Evolutionary conservation across 23 tunicate genomes (phyloP).

Genomic region (Oikopleura albicans): DNA sequence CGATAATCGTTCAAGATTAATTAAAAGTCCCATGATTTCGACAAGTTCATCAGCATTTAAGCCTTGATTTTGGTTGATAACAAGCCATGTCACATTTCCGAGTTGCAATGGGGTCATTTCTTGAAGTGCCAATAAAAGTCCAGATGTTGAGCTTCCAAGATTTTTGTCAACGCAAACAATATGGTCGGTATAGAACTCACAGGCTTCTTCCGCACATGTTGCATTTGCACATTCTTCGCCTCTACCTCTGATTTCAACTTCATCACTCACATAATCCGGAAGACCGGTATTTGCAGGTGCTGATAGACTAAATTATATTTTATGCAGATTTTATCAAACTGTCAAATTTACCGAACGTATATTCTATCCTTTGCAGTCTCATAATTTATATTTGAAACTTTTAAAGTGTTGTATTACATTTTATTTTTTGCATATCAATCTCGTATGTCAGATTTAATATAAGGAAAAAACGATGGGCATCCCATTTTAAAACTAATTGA

Average conservation of each 20-base stretch:
- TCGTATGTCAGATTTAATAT: no score
- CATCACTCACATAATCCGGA: background rate
- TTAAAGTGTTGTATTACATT: no score
- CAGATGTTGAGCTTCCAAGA: background rate
- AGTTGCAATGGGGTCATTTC: background rate
- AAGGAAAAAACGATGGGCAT: no score
- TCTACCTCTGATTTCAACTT: background rate
- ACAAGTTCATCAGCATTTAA: background rate
- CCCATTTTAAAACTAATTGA: no score
- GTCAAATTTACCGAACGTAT: no score
- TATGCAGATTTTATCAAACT: background rate
- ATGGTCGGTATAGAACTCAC: background rate
- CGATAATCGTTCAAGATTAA: constrained; percentile 10
- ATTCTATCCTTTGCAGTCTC: no score
- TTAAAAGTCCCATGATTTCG: background rate
- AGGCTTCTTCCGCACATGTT: background rate
- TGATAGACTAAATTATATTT: background rate
- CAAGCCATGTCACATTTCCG: background rate
- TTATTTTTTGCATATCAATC: no score
- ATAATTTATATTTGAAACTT: no score
- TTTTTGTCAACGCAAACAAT: background rate
- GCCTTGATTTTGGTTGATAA: constrained; percentile 13
- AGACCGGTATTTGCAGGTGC: background rate
- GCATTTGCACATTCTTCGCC: background rate
- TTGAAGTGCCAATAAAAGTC: background rate